phyloP scores from a whole-genome alignment of 2,888 invertebrate species.

The Gortyna flavago region DNA sequence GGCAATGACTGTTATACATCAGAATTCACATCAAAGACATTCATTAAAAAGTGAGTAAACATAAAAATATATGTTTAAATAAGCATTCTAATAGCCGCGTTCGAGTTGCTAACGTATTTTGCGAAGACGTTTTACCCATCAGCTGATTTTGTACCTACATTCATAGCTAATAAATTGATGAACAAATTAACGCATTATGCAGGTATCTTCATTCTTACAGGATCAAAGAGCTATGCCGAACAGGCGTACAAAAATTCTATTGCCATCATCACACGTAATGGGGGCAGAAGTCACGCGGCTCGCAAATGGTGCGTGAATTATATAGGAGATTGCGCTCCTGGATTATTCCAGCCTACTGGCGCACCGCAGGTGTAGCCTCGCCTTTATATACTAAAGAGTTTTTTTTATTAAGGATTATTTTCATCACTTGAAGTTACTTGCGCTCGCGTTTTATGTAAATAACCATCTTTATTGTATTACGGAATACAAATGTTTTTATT shows the following conservation, averaged over 20 bases:
- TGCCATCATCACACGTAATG: conserved; percentile 69
- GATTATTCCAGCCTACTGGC: conserved; percentile 65
- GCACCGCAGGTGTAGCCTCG: conserved; percentile 68
- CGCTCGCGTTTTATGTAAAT: conserved; percentile 60
- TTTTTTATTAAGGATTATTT: conserved; percentile 67
- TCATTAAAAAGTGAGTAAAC: conserved; percentile 22
- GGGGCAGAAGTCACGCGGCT: conserved; percentile 69
- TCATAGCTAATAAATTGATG: not conserved
- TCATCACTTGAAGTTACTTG: conserved; percentile 61
- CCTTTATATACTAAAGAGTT: conserved; percentile 63
- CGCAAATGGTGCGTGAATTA: conserved; percentile 82
- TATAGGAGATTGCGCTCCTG: conserved; percentile 75
- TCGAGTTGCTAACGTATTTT: conserved; percentile 2
- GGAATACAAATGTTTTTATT: conserved; percentile 60
- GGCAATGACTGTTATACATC: conserved; percentile 7
- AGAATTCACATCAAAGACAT: conserved; percentile 21
- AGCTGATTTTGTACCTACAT: not conserved
- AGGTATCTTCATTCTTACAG: not conserved
- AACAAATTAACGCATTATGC: not conserved
- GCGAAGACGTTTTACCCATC: not conserved
- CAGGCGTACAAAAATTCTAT: conserved; percentile 59
- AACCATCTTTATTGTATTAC: conserved; percentile 19
- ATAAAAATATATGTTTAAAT: not conserved
- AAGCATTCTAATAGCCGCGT: not conserved
- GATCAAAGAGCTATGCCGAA: conserved; percentile 21